Base-by-base conservation (phyloP, 2,888 invertebrate genomes). In the Caenorhabditis auriculariae region DNA sequence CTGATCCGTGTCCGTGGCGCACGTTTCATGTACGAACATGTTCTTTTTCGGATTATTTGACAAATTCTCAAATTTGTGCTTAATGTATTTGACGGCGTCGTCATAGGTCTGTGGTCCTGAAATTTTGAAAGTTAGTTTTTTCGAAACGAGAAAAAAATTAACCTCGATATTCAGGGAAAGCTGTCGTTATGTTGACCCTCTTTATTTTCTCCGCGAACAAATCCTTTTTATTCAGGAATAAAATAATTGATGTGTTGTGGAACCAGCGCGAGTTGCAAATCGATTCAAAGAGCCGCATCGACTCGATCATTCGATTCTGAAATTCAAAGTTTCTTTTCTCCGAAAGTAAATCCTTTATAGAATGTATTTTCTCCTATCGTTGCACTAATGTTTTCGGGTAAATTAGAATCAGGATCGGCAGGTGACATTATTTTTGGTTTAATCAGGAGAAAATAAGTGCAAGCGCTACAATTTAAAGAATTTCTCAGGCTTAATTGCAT, bases 181-280 rank as follows among this genome's bases (percentile, higher is more conserved):
- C 72, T 2, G 60, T 60, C 15, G 54, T 58, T 39, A 80, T 74
- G 6, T 68, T 67, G 7, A 61, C 59, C 21, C 58, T 54, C 28
- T 61, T 53, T 28, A 79, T 78, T 51, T 79, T 79, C 58, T 80
- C 77, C 4, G 55, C 67, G 55, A 80, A 79, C 17, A 79, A 51
- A 57, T 79, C 79, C 53, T 77, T 79, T 45, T 79, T 79, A 60
- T 79, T 79, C 17, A 77, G 56, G 57, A 78, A 78, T 0, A 77
- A 58, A 41, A 79, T 80, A 45, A 79, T 78, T 41, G 77, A 75
- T 2, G 79, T 79, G 57, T 78, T 76, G 47, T 75, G 59, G 65
- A 78, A 80, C 80, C 80, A 80, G 12, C 75, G 65, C 17, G 72
- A 73, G 51, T 80, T 80, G 59, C 77, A 78, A 21, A 80, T 78